Conservation (phyloP, 30 jellyfish, hydroid and myxozoan species). For the Phacellophora camtschatica region DNA sequence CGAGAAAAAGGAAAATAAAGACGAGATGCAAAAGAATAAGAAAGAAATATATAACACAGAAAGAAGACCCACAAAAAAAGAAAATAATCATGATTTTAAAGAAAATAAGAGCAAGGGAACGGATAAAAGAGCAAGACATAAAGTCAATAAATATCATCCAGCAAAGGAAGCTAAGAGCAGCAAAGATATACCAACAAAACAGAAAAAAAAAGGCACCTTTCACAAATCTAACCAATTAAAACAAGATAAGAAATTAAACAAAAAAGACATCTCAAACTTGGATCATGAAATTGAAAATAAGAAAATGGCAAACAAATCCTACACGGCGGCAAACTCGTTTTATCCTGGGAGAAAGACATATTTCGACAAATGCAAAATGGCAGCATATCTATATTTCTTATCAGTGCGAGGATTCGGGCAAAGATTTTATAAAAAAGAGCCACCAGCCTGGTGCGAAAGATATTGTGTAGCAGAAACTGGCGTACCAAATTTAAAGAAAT, state of each 20-base stretch:
- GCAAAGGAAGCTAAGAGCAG: background rate
- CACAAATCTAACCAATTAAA: no score
- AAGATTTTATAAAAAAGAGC: conserved; percentile 6
- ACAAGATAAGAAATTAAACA: no score
- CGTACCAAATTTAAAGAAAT: background rate
- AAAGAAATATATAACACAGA: no score
- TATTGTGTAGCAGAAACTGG: conserved; percentile 12
- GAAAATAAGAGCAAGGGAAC: background rate
- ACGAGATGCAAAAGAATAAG: no score
- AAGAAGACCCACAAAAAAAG: no score
- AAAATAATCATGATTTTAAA: no score
- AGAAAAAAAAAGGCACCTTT: background rate
- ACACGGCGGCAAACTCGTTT: background rate
- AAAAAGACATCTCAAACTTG: no score
- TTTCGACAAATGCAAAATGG: conserved; percentile 33
- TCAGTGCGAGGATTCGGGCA: conserved; percentile 67
- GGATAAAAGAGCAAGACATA: background rate
- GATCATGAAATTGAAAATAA: no score
- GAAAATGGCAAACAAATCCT: no score
- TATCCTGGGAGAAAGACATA: background rate
- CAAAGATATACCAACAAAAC: no score
- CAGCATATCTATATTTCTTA: conserved; percentile 47
- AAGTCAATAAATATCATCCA: background rate
- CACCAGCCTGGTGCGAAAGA: conserved; percentile 39
- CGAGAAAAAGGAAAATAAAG: no score